Evolutionary conservation across 2,797 vertebrate species (phyloP).

Genomic region (Notoglanidium macrostoma): DNA sequence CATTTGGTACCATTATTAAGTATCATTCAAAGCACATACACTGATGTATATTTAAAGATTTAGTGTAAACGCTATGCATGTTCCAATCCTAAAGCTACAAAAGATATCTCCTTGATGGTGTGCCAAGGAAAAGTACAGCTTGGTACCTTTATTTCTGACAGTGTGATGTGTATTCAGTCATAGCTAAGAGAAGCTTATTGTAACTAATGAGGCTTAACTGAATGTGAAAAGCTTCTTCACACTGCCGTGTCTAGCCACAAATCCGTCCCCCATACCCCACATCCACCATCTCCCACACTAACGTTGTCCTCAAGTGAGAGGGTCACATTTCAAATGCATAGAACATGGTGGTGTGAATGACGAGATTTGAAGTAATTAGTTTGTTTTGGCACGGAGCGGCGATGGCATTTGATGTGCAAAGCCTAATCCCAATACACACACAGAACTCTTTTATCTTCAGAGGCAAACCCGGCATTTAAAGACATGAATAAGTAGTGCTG

Average conservation of each 20-base stretch:
- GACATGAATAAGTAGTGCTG: conserved; percentile 53
- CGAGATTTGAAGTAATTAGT: conserved; percentile 65
- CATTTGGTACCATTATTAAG: background rate
- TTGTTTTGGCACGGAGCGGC: conserved; percentile 68
- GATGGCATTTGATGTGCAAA: conserved; percentile 73
- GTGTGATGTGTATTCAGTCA: conserved; percentile 42
- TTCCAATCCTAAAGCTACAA: background rate
- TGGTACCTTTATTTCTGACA: background rate
- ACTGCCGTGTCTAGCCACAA: conserved; percentile 74
- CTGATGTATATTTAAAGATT: background rate
- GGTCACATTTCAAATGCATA: conserved; percentile 71
- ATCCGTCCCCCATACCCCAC: conserved; percentile 34
- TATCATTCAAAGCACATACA: background rate
- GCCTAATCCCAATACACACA: conserved; percentile 63
- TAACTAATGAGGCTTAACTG: conserved; percentile 56
- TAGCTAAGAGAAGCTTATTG: conserved; percentile 44
- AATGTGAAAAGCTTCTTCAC: conserved; percentile 59
- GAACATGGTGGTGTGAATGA: conserved; percentile 65
- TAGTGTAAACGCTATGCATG: background rate
- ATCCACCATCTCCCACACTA: conserved; percentile 65
- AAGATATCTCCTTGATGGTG: background rate
- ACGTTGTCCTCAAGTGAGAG: conserved; percentile 60
- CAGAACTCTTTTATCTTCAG: conserved; percentile 66
- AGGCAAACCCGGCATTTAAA: conserved; percentile 45
- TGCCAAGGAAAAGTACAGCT: background rate